phyloP scores from a whole-genome alignment of 1,140 invertebrate species.

The Planococcus citri region DNA sequence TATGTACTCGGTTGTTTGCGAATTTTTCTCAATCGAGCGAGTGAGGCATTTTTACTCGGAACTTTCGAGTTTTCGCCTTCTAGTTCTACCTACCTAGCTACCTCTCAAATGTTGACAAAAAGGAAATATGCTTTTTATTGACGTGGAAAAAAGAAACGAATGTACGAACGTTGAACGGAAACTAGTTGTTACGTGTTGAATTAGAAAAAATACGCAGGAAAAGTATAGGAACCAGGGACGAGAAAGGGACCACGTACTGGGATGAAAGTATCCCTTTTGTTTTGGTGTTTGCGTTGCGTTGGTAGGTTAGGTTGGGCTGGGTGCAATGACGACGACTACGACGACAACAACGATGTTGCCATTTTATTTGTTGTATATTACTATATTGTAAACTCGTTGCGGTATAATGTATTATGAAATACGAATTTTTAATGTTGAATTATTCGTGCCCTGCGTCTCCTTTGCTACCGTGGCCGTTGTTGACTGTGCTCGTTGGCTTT shows the following conservation, averaged over 20 bases:
- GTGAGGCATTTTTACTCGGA: no score
- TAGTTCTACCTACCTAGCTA: no score
- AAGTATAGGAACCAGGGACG: neutral
- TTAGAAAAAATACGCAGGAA: conserved; percentile 1
- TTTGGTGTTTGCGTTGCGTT: neutral
- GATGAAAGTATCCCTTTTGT: neutral
- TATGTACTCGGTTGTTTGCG: no score
- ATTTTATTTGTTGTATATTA: no score
- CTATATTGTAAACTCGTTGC: no score
- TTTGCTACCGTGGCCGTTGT: no score
- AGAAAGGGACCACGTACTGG: neutral
- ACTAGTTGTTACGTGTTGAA: neutral
- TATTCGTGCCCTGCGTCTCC: neutral
- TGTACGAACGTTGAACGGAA: neutral
- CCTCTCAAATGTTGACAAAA: neutral
- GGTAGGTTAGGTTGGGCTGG: no score
- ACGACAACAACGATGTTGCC: neutral
- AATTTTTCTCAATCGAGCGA: no score
- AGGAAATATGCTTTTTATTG: conserved; percentile 3
- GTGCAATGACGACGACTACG: no score
- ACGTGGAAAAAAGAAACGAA: neutral
- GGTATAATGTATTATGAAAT: neutral
- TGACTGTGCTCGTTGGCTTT: neutral
- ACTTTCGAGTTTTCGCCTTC: no score
- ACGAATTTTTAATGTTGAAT: neutral